These are phyloP conservation scores for Podarcis muralis DNA, from an alignment of 2,113 vertebrate genomes.

Conservation along the genomic window DNA sequence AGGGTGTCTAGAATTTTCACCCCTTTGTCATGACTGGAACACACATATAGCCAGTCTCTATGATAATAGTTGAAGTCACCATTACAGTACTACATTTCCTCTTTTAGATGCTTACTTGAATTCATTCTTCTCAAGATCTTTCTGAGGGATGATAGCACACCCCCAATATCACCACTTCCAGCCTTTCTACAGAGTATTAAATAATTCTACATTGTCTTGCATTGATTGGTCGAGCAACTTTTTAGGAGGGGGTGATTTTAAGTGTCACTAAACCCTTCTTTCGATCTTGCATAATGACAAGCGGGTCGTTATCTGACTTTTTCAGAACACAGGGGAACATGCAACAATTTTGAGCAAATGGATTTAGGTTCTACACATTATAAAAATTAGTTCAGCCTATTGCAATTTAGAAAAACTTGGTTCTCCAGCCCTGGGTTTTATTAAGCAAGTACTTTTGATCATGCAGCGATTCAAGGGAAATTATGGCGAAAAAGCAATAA, in stretches of 20 bases:
- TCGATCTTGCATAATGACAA: neutral
- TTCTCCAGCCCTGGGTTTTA: neutral
- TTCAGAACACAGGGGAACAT: neutral
- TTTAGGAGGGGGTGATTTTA: conserved; percentile 8
- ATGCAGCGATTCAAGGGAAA: conserved; percentile 18
- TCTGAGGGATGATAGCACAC: too few relatives aligned
- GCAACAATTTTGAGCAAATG: neutral
- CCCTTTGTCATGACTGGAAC: too few relatives aligned
- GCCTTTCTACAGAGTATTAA: neutral
- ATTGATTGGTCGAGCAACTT: conserved; percentile 22
- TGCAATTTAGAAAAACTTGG: neutral
- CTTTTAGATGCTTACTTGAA: too few relatives aligned
- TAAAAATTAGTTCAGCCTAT: neutral
- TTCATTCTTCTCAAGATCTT: too few relatives aligned
- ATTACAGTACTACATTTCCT: too few relatives aligned
- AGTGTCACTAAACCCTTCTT: conserved; percentile 30
- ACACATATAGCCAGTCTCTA: too few relatives aligned
- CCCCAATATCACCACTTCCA: accelerated
- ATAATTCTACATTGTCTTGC: neutral
- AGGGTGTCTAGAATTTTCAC: too few relatives aligned
- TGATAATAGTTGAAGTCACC: too few relatives aligned
- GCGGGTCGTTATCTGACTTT: conserved; percentile 7
- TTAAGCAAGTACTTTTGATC: conserved; percentile 28
- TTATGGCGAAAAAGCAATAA: neutral
- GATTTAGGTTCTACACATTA: neutral